Conservation (phyloP, 2,797 vertebrate species). For the Xenops minutus region DNA sequence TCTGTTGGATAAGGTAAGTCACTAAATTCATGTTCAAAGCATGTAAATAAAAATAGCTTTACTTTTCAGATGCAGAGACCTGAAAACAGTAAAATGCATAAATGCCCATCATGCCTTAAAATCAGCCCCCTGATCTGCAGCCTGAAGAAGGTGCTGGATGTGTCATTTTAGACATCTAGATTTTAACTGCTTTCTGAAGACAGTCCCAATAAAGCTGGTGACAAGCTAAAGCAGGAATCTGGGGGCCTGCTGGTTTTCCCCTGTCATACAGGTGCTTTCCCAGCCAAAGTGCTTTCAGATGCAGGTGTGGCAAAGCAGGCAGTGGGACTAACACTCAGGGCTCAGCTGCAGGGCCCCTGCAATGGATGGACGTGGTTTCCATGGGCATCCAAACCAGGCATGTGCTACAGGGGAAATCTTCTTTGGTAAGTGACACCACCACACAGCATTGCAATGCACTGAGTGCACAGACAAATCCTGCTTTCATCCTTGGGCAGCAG, state of each 20-base stretch:
- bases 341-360: background rate
- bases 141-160: background rate
- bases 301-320: background rate
- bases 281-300: background rate
- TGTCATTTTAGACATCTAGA: background rate
- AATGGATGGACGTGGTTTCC: background rate
- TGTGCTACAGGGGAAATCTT: background rate
- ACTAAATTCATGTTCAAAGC: background rate
- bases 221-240: background rate
- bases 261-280: background rate
- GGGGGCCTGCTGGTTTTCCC: background rate
- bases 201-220: background rate
- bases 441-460: constrained; percentile 46
- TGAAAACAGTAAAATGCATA: background rate
- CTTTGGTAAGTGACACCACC: constrained; percentile 29
- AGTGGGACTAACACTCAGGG: background rate
- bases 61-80: background rate
- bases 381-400: background rate
- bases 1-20: background rate
- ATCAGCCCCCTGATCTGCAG: background rate
- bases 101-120: background rate
- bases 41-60: background rate
- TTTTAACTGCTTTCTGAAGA: background rate
- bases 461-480: constrained; percentile 43
- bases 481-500: background rate